Conservation (phyloP, 53 echinoderm and acorn worm species). For the Stichopus horrens region DNA sequence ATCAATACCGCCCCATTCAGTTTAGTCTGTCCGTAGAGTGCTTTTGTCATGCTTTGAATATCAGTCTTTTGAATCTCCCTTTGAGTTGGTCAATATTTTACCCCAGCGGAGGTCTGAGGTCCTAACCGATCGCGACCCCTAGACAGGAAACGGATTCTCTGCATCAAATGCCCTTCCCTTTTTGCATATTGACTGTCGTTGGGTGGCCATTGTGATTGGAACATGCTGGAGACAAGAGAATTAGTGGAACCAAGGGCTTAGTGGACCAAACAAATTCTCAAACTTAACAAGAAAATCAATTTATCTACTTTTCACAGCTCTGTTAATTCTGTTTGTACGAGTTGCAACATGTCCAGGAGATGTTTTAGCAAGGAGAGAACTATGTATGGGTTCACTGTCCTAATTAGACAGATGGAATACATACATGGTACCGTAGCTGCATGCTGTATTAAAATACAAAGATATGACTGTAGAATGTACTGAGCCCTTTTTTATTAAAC, state of each 20-base stretch:
- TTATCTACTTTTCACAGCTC: not conserved
- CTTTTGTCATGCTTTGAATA: slow-evolving; percentile 23
- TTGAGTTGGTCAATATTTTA: slow-evolving; percentile 17
- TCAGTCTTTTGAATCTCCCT: not conserved
- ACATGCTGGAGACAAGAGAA: slow-evolving; percentile 33
- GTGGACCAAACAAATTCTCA: slow-evolving; percentile 1
- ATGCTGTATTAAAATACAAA: too few species aligned
- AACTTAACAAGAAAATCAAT: slow-evolving; percentile 2
- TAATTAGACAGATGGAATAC: not conserved
- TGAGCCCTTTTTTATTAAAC: too few species aligned
- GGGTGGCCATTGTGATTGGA: not conserved
- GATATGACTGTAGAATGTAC: too few species aligned
- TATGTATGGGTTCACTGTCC: not conserved
- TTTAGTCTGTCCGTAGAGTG: not conserved
- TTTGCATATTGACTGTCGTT: slow-evolving; percentile 19
- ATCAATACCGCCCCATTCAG: slow-evolving; percentile 9
- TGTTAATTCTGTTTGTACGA: not conserved
- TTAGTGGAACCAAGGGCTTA: slow-evolving; percentile 36
- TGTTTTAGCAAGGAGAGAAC: too few species aligned
- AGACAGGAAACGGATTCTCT: slow-evolving; percentile 26
- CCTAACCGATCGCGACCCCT: not conserved
- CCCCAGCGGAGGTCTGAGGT: slow-evolving; percentile 37
- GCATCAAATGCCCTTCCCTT: not conserved
- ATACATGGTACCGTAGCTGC: too few species aligned
- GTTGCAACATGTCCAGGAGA: not conserved